Evolutionary conservation across 2,113 vertebrate genomes (phyloP).

Genomic region (Catharus minimus): DNA sequence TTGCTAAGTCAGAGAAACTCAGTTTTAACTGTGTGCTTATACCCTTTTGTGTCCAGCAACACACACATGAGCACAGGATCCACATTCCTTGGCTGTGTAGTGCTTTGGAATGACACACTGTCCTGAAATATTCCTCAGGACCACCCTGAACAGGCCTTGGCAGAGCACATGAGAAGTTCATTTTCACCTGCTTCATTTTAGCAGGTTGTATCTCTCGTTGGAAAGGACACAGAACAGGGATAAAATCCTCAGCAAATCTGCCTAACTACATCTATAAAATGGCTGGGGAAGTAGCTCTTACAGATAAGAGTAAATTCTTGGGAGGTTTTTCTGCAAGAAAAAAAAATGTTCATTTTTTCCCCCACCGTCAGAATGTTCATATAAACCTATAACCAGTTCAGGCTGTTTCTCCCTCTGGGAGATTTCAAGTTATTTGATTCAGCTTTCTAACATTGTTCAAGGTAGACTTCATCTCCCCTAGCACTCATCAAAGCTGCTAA

Average conservation of each 20-base stretch:
- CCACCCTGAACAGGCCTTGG: neutral
- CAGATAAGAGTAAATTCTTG: conserved; percentile 68
- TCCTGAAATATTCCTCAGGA: neutral
- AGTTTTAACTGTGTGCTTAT: neutral
- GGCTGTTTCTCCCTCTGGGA: conserved; percentile 75
- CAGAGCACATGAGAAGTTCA: neutral
- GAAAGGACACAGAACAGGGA: neutral
- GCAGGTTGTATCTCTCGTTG: neutral
- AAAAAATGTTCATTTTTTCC: conserved; percentile 7
- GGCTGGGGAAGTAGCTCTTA: conserved; percentile 53
- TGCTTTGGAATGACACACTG: neutral
- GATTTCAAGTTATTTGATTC: conserved; percentile 78
- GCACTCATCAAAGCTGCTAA: conserved; percentile 83
- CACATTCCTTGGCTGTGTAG: neutral
- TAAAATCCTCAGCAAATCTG: conserved; percentile 26
- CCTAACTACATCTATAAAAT: conserved; percentile 42
- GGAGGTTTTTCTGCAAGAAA: conserved; percentile 35
- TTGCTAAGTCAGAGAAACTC: neutral
- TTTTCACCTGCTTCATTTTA: neutral
- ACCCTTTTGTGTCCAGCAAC: neutral
- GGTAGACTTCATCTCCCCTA: conserved; percentile 82
- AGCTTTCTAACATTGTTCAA: conserved; percentile 79
- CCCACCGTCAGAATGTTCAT: conserved; percentile 50
- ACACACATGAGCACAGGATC: neutral
- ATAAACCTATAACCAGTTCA: conserved; percentile 74